Conservation (phyloP, 1,140 invertebrate species). For the Myzus persicae region DNA sequence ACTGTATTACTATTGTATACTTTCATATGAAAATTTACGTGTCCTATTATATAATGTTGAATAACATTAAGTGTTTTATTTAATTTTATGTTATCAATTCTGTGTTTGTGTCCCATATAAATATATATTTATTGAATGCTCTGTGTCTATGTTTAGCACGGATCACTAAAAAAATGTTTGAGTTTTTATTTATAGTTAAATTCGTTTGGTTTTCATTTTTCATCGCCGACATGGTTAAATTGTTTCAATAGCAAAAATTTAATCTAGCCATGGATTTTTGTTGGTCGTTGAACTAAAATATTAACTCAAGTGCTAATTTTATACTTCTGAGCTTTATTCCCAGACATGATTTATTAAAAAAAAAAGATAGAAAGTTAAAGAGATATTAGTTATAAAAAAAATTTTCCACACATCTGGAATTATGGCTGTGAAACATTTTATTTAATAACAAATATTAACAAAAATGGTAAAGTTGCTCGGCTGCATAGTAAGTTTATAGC, state of each 20-base stretch:
- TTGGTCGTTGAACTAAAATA: neutral
- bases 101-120: constrained; percentile 33
- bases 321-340: too few relatives aligned
- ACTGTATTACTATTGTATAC: neutral
- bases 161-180: constrained; percentile 23
- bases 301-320: neutral
- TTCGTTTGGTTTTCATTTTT: neutral
- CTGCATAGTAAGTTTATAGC: too few relatives aligned
- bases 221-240: neutral
- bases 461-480: too few relatives aligned
- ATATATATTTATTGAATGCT: constrained; percentile 4
- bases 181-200: constrained; percentile 24
- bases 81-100: neutral
- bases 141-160: constrained; percentile 37
- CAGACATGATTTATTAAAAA: too few relatives aligned
- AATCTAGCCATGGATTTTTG: neutral
- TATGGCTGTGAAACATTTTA: neutral
- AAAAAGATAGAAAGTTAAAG: too few relatives aligned
- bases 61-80: neutral
- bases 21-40: neutral
- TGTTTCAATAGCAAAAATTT: neutral
- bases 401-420: neutral
- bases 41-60: constrained; percentile 21
- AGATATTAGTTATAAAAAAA: neutral
- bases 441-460: neutral